Evolutionary conservation across 2,797 vertebrate genomes (phyloP).

Genomic region (Sciurus carolinensis): DNA sequence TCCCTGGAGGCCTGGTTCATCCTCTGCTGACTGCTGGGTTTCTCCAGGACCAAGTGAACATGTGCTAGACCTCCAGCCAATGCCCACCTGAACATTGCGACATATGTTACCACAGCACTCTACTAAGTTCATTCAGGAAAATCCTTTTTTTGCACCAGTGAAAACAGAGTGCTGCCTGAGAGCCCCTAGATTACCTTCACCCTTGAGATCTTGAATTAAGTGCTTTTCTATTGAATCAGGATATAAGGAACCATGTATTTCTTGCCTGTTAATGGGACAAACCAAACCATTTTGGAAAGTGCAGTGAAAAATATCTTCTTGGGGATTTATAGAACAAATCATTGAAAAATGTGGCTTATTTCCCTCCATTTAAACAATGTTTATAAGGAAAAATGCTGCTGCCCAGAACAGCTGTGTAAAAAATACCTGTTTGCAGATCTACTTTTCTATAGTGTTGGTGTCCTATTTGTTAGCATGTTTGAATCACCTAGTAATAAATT

Average conservation of each 20-base stretch:
- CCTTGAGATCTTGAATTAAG: slow-evolving; percentile 4
- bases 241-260: neutral
- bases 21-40: too few relatives aligned
- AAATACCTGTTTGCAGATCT: neutral
- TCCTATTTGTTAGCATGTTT: slow-evolving; percentile 54
- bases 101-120: rapidly evolving
- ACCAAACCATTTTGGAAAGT: slow-evolving; percentile 46
- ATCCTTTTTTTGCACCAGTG: too few relatives aligned
- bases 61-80: neutral
- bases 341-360: neutral
- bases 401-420: neutral
- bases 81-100: too few relatives aligned
- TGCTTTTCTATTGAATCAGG: neutral
- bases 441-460: neutral
- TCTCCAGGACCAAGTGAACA: rapidly evolving
- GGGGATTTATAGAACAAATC: slow-evolving; percentile 5
- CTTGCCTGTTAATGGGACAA: neutral
- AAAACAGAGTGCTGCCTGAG: neutral
- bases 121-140: neutral
- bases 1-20: rapidly evolving
- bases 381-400: neutral
- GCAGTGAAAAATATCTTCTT: slow-evolving; percentile 17
- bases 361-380: neutral
- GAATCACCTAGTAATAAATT: neutral
- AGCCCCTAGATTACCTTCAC: neutral